These are phyloP conservation scores for Callimico goeldii DNA, from an alignment of 2,797 vertebrate genomes.

Conservation along the genomic window DNA sequence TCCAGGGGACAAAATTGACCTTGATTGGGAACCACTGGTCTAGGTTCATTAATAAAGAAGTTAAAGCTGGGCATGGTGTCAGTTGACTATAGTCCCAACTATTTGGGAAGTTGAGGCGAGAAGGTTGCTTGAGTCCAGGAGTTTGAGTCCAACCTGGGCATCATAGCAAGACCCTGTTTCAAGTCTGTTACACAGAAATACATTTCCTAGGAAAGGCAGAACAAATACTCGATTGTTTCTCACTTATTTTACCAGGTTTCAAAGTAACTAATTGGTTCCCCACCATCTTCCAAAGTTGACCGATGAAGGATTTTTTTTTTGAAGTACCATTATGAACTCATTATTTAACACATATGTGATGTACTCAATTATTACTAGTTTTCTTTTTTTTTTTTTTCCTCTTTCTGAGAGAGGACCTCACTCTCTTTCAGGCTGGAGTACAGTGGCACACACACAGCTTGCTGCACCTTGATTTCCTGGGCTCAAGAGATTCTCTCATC, in stretches of 20 bases:
- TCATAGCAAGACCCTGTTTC: not conserved
- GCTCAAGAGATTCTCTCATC: too few species aligned
- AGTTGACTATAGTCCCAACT: not conserved
- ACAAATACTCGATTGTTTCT: not conserved
- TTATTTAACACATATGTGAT: not conserved
- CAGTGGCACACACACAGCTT: not conserved
- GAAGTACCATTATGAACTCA: not conserved
- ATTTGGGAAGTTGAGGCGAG: not conserved
- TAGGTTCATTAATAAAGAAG: not conserved
- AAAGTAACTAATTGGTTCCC: not conserved
- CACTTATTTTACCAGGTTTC: slow-evolving; percentile 39
- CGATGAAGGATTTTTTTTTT: not conserved
- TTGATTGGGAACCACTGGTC: not conserved
- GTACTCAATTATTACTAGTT: not conserved
- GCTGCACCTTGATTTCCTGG: not conserved
- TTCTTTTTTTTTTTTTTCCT: not conserved
- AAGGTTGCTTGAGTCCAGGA: not conserved
- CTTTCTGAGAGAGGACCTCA: not conserved
- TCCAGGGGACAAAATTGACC: not conserved
- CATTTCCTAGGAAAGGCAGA: not conserved
- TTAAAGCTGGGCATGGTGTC: not conserved
- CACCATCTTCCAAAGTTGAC: not conserved
- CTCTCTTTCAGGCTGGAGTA: too few species aligned
- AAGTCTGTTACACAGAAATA: not conserved
- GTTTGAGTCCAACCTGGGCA: not conserved